Evolutionary conservation across 2,797 vertebrate species (phyloP).

Genomic region (Psittacula echo): DNA sequence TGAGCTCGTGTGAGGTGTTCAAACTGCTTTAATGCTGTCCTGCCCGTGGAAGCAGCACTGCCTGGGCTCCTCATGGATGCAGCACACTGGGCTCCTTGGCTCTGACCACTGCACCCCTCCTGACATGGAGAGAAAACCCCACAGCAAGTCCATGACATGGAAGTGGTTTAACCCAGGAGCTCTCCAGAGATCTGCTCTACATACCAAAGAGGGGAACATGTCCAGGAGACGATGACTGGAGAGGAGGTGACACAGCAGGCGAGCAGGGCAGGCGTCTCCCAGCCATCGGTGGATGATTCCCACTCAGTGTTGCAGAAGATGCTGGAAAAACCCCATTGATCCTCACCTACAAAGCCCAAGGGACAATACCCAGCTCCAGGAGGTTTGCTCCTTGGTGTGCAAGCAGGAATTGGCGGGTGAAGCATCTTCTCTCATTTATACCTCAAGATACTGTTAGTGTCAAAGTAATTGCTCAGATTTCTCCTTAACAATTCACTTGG

Average conservation of each 20-base stretch:
- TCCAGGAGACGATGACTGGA: not conserved
- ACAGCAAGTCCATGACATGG: accelerated
- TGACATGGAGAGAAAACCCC: not conserved
- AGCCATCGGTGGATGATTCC: not conserved
- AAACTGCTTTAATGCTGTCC: slow-evolving; percentile 16
- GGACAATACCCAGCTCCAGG: not conserved
- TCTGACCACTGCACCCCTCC: not conserved
- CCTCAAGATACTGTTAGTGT: slow-evolving; percentile 47
- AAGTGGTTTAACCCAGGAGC: not conserved
- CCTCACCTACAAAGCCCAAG: not conserved
- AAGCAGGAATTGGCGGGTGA: not conserved
- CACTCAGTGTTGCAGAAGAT: not conserved
- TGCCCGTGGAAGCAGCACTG: slow-evolving; percentile 1
- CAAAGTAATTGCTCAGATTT: not conserved
- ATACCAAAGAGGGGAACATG: slow-evolving; percentile 63
- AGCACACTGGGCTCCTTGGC: not conserved
- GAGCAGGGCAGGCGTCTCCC: not conserved
- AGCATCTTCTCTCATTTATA: slow-evolving; percentile 27
- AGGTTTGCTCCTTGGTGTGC: not conserved
- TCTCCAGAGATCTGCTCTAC: slow-evolving; percentile 49
- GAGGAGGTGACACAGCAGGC: accelerated
- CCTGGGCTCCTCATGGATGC: not conserved
- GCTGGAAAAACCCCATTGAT: not conserved
- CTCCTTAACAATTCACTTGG: not conserved
- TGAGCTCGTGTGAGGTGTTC: not conserved